Percentiles rank a stretch among this genome's conserved stretches.
These are phyloP conservation scores for Parazoanthus swiftii DNA, from an alignment of 92 coral and sea anemone genomes.

Conservation along the genomic window DNA sequence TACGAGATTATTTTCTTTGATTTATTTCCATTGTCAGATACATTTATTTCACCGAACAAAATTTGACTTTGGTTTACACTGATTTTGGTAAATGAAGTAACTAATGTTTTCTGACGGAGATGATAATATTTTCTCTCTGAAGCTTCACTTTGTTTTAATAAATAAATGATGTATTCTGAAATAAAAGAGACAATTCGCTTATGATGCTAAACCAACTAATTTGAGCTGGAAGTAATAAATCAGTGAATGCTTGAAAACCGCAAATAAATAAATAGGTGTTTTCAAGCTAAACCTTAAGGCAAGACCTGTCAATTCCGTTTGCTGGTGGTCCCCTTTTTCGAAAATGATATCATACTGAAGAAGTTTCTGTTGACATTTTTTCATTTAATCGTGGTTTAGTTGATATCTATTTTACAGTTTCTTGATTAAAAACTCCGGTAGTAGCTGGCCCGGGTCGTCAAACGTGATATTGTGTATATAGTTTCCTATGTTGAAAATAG, in stretches of 20 bases:
- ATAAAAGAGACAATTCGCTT: not conserved
- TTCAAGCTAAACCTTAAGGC: too few species aligned
- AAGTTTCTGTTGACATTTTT: not conserved
- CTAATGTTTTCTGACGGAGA: not conserved
- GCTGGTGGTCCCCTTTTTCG: not conserved
- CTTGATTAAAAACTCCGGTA: not conserved
- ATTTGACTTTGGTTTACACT: not conserved
- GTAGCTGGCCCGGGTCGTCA: not conserved
- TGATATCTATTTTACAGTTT: not conserved
- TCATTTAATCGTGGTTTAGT: not conserved
- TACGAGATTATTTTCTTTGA: not conserved
- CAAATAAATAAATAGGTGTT: not conserved
- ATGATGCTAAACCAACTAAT: not conserved
- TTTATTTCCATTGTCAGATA: not conserved
- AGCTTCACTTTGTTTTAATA: not conserved
- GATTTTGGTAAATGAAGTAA: not conserved
- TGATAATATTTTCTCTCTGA: not conserved
- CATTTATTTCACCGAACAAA: not conserved
- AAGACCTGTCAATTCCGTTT: not conserved
- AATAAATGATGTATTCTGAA: not conserved
- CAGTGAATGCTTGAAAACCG: not conserved
- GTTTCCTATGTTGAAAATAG: not conserved
- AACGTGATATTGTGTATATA: not conserved
- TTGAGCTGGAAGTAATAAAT: not conserved
- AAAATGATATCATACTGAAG: not conserved